Evolutionary conservation across 2,113 vertebrate genomes (phyloP), one percentile per base, ranked within the genome.

Genomic region (Progne subis): DNA sequence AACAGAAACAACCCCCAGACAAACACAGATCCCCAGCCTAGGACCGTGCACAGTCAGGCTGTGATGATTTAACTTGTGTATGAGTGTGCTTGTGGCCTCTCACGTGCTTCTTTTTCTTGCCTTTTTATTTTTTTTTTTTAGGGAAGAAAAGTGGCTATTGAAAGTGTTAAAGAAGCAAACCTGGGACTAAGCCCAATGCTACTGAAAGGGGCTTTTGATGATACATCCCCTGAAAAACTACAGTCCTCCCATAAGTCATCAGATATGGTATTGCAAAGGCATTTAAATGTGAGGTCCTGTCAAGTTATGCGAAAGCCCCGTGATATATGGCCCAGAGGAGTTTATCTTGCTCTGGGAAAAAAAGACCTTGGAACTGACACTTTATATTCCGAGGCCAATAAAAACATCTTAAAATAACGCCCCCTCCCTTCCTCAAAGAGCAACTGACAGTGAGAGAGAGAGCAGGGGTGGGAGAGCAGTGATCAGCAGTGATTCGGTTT

Each of bases 271-370:
- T 89, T 97, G 96, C 95, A 95, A 97, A 98, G 97, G 94, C 95
- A 98, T 98, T 97, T 98, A 98, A 97, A 97, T 98, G 96, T 96
- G 97, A 92, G 97, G 97, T 97, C 93, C 96, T 99, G 98, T 98
- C 98, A 98, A 97, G 97, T 95, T 98, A 98, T 98, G 86, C 96
- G 98, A 98, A 98, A 98, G 97, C 98, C 97, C 96, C 97, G 78
- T 98, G 98, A 98, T 98, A 96, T 98, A 99, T 97, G 98, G 97
- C 98, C 98, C 97, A 97, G 88, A 97, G 96, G 98, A 98, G 98
- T 99, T 98, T 98, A 98, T 99, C 99, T 99, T 98, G 96, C 98
- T 98, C 97, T 99, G 98, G 99, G 99, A 99, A 99, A 98, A 99
- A 98, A 98, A 96, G 98, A 98, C 98, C 98, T 98, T 98, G 98